Evolutionary conservation across 2,113 vertebrate species (phyloP), one percentile per base, ranked within the genome.

Genomic region (Corythaeola cristata): DNA sequence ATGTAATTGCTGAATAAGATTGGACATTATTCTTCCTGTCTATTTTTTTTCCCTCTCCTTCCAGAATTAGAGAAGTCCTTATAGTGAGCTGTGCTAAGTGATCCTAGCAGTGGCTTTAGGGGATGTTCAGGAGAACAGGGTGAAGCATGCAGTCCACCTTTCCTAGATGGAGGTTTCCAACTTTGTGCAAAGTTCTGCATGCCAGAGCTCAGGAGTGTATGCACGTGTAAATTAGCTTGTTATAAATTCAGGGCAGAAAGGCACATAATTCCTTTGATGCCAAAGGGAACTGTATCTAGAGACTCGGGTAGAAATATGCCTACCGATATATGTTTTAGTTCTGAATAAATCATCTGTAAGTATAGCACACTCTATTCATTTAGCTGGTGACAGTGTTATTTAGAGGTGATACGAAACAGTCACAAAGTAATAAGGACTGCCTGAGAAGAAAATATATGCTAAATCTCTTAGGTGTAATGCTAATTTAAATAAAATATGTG

Each of bases 401-500:
- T 94, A 94, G 77, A 77, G 62, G 60, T 68, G 80, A 78, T 91
- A 75, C 1, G 1, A 49, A 85, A 33, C 69, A 89, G 93, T 89
- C 84, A 67, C 93, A 75, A 68, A 96, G 73, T 91, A 81, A 91
- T 91, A 87, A 94, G 66, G 77, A 78, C 58, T 87, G 35, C 49
- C 80, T 89, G 69, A 78, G 93, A 95, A 94, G 84, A 91, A 97
- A 95, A 75, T 86, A 84, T 30, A 39, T 85, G 73, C 89, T 91
- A 89, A 89, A 94, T 80, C 87, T 97, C 94, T 91, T 94, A 87
- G 93, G 77, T 91, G 19, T 93, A 85, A 76, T 64, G 62, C 62
- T 96, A 81, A 95, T 93, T 96, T 91, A 82, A 94, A 83, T 91
- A 81, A 95, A 90, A 95, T 52, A 85, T 44, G 44, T 82, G 30